Base-by-base conservation (phyloP, 2,888 invertebrate species). In the Leptopilina syphax region DNA sequence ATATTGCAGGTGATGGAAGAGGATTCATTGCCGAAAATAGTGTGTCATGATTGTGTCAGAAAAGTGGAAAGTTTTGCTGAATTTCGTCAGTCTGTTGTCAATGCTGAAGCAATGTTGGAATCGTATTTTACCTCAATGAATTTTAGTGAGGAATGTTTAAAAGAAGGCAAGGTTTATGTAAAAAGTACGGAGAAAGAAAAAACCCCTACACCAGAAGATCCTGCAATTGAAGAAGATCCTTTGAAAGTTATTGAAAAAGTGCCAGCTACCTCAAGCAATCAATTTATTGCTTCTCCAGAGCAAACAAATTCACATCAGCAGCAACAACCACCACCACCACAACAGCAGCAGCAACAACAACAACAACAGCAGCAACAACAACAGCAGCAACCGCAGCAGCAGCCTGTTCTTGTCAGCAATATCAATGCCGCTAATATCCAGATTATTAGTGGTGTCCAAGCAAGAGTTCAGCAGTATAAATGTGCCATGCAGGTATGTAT, bases 1-100 rank as follows among this genome's bases (percentile, higher is more conserved):
- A n/a, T 67, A 50, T 4, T 10, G 60, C 68, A 87, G 87, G 93
- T 95, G 13, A 93, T 94, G 83, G 95, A 95, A 89, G 94, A 94
- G 86, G 95, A 95, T 90, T 94, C 94, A 50, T 90, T 95, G 82
- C 95, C 95, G 67, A 95, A 95, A 92, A 94, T 95, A 34, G 93
- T 95, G 13, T 95, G 95, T 88, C 93, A 93, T 12, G 93, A 94
- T 81, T 95, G 95, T 87, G 91, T 95, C 63, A 93, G 94, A 85
- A 94, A 94, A 85, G 88, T 95, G 80, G 95, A 95, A 83, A 93
- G 93, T 63, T 94, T 94, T 83, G 93, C 93, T 81, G 94, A 94
- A 67, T 95, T 95, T 89, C 93, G 95, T 78, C 94, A 94, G 84
- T 94, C 94, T 70, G 95, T 95, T 84, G 93, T 94, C 27, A 94